A percentile compares a stretch with the other conserved stretches of the same genome.
Conservation (phyloP, 2,113 vertebrate genomes). For the Centropus bengalensis region DNA sequence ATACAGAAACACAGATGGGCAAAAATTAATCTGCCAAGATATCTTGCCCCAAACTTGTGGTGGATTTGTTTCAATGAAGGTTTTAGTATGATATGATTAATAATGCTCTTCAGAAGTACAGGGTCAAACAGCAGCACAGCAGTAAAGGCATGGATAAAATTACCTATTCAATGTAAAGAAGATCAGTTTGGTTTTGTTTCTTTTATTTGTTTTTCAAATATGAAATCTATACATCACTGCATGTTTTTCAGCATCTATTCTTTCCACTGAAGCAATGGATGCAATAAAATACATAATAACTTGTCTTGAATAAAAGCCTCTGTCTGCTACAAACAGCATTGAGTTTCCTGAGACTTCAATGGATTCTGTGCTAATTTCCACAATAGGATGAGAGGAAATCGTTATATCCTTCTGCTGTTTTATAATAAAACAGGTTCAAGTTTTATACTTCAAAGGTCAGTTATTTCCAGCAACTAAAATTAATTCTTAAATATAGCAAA, state of each 20-base stretch:
- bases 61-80: neutral
- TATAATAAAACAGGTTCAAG: neutral
- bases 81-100: neutral
- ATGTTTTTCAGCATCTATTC: neutral
- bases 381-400: neutral
- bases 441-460: neutral
- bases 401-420: neutral
- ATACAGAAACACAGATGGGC: neutral
- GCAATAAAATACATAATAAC: neutral
- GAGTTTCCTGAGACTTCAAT: neutral
- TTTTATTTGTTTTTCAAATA: neutral
- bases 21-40: slow-evolving; percentile 34
- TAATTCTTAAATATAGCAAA: neutral
- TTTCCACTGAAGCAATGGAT: neutral
- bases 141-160: neutral
- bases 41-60: neutral
- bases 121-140: neutral
- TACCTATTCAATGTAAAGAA: neutral
- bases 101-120: neutral
- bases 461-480: slow-evolving; percentile 21
- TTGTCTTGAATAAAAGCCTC: neutral
- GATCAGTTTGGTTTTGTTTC: neutral
- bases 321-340: neutral
- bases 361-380: neutral
- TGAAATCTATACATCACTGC: neutral